Conservation (phyloP, 1,140 invertebrate species). For the Eriocheir sinensis region DNA sequence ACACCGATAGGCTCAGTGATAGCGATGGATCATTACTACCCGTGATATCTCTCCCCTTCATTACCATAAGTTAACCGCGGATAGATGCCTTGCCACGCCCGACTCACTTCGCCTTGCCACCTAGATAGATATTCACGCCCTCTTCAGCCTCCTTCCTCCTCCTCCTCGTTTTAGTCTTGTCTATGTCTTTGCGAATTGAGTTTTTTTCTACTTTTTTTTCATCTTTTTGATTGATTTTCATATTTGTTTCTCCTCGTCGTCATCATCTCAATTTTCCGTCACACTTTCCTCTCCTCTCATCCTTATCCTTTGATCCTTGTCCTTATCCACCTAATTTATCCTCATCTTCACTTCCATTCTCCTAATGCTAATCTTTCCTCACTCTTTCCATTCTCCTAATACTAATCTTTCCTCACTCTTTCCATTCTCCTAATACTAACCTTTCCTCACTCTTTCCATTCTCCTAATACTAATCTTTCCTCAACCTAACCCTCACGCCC, state of each 20-base stretch:
- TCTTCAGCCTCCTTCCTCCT: too few species aligned
- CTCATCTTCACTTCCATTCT: neutral
- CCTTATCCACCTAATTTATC: neutral
- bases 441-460: neutral
- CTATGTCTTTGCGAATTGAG: neutral
- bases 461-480: neutral
- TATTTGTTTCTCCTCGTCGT: neutral
- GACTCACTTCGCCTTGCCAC: too few species aligned
- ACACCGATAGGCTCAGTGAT: neutral
- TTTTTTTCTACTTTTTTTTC: neutral
- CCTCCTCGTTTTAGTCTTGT: too few species aligned
- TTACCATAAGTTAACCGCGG: neutral
- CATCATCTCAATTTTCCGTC: neutral
- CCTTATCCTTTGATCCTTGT: too few species aligned
- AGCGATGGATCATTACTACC: neutral
- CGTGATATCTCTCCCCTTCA: slow-evolving; percentile 7
- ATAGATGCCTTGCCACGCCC: too few species aligned
- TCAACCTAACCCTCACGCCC: neutral
- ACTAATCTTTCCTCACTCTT: neutral
- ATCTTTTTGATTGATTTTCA: neutral
- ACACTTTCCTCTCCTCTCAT: too few species aligned
- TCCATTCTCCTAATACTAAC: neutral
- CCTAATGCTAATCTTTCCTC: too few species aligned
- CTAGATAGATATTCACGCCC: too few species aligned
- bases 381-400: neutral